These are phyloP conservation scores for Tridacna crocea DNA, from an alignment of 2,888 invertebrate genomes.

Conservation along the genomic window DNA sequence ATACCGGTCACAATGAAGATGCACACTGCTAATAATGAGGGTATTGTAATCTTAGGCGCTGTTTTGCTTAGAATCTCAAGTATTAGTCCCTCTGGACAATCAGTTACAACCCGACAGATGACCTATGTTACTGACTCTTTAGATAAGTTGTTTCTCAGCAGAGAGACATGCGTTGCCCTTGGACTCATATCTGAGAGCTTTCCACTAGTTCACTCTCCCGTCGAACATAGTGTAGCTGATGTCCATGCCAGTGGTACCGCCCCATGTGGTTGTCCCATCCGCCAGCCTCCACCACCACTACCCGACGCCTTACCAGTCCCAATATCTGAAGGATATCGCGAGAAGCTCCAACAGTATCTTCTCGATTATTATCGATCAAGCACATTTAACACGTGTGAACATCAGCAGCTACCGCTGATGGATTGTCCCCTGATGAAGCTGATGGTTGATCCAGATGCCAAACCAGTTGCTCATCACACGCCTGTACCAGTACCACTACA, in stretches of 20 bases:
- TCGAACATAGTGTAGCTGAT: neutral
- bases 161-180: conserved; percentile 65
- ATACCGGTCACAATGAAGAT: conserved; percentile 72
- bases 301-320: conserved; percentile 60
- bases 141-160: conserved; percentile 67
- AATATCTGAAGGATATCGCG: conserved; percentile 50
- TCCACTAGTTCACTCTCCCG: conserved; percentile 33
- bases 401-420: conserved; percentile 67
- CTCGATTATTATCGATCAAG: conserved; percentile 65
- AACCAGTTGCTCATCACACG: conserved; percentile 67
- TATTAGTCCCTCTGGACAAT: conserved; percentile 5
- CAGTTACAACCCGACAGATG: conserved; percentile 65
- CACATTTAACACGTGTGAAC: conserved; percentile 72
- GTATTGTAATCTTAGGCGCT: conserved; percentile 71
- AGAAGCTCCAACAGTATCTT: conserved; percentile 56
- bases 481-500: conserved; percentile 73
- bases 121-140: conserved; percentile 68
- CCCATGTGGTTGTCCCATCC: conserved; percentile 35
- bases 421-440: conserved; percentile 61
- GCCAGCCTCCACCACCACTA: conserved; percentile 45
- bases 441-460: conserved; percentile 66
- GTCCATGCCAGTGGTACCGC: neutral
- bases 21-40: conserved; percentile 67
- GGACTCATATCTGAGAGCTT: conserved; percentile 64
- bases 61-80: conserved; percentile 61